Evolutionary conservation across 2,888 invertebrate species (phyloP).

Genomic region (Hipparchia sbordonii): DNA sequence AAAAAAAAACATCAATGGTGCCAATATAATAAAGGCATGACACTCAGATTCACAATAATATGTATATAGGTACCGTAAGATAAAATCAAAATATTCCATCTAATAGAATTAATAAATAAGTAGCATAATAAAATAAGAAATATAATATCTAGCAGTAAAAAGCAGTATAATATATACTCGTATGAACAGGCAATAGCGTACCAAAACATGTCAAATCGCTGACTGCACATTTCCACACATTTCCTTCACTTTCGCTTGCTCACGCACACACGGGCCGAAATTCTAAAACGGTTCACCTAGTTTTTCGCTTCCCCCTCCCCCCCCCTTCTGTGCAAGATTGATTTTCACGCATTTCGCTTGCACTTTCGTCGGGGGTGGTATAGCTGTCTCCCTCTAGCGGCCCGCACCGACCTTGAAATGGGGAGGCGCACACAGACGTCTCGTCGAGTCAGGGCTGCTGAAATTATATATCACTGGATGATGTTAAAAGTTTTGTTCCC

Average conservation of each 20-base stretch:
- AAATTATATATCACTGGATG: neutral
- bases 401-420: slow-evolving; percentile 78
- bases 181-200: too few species aligned
- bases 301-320: slow-evolving; percentile 64
- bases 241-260: slow-evolving; percentile 38
- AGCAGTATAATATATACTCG: too few species aligned
- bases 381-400: slow-evolving; percentile 60
- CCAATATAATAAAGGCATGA: too few species aligned
- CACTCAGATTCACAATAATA: too few species aligned
- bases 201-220: slow-evolving; percentile 14
- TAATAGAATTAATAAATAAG: too few species aligned
- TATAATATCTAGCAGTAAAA: too few species aligned
- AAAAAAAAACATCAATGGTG: too few species aligned
- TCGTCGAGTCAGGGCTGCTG: slow-evolving; percentile 46
- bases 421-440: slow-evolving; percentile 64
- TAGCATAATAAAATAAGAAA: too few species aligned
- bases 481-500: too few species aligned
- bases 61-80: too few species aligned
- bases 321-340: slow-evolving; percentile 76
- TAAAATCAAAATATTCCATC: too few species aligned
- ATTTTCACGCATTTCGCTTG: slow-evolving; percentile 80
- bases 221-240: slow-evolving; percentile 38
- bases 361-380: slow-evolving; percentile 69
- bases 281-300: slow-evolving; percentile 71
- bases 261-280: slow-evolving; percentile 49